Evolutionary conservation across 1,140 invertebrate species (phyloP).

Genomic region (Gonatopus flavifemur): DNA sequence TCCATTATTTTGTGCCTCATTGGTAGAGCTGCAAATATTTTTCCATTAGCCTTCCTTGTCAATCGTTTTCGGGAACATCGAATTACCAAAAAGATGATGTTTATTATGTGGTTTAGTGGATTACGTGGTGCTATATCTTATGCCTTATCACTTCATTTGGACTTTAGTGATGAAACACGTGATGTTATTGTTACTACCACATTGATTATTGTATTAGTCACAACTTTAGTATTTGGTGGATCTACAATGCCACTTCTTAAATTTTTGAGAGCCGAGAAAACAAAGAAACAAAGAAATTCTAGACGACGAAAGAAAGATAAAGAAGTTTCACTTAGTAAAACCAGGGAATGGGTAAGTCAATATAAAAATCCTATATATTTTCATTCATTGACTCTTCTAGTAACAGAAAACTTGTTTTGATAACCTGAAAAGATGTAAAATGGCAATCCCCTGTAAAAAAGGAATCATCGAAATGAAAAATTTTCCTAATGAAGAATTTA

Average conservation of each 20-base stretch:
- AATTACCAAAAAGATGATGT: slow-evolving; percentile 98
- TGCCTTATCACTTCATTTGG: slow-evolving; percentile 93
- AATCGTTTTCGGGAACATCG: slow-evolving; percentile 97
- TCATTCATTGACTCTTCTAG: slow-evolving; percentile 8
- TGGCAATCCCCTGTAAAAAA: no score
- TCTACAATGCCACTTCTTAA: slow-evolving; percentile 96
- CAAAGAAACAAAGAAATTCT: slow-evolving; percentile 59
- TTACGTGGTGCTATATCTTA: slow-evolving; percentile 97
- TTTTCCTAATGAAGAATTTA: no score
- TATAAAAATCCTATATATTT: slow-evolving; percentile 6
- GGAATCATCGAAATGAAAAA: no score
- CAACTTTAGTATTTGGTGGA: slow-evolving; percentile 91
- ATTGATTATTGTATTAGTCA: slow-evolving; percentile 94
- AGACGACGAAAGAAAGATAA: slow-evolving; percentile 72
- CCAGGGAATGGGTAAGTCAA: slow-evolving; percentile 83
- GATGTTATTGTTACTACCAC: slow-evolving; percentile 97
- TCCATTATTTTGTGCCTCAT: slow-evolving; percentile 89
- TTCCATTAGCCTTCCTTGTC: slow-evolving; percentile 88
- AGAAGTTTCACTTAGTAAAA: slow-evolving; percentile 93
- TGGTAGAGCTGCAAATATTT: slow-evolving; percentile 95
- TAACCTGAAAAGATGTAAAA: no score
- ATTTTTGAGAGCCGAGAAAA: slow-evolving; percentile 72
- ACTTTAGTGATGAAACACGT: slow-evolving; percentile 90
- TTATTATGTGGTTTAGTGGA: slow-evolving; percentile 99
- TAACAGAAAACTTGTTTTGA: background rate